phyloP scores from a whole-genome alignment of 2,888 invertebrate species.

The Nomada fabriciana region DNA sequence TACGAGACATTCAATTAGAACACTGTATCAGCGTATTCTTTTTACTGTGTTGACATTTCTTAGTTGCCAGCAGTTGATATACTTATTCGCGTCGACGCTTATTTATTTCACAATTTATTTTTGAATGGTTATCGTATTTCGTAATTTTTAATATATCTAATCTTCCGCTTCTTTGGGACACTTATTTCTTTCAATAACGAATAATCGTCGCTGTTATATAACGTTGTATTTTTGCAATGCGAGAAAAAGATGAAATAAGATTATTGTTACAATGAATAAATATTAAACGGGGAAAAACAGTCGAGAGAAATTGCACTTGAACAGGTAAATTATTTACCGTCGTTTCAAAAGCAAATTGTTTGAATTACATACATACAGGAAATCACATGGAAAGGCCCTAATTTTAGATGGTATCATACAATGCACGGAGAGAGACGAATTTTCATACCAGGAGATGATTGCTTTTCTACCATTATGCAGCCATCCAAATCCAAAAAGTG shows the following conservation, averaged over 20 bases:
- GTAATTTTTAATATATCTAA: slow-evolving; percentile 2
- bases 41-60: neutral
- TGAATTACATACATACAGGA: slow-evolving; percentile 84
- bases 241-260: neutral
- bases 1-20: neutral
- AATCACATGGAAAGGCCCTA: slow-evolving; percentile 93
- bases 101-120: neutral
- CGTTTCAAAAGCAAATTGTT: slow-evolving; percentile 20
- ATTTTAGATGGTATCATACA: slow-evolving; percentile 98
- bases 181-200: too few species aligned
- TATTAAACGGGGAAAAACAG: neutral
- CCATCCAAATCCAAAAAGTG: slow-evolving; percentile 95
- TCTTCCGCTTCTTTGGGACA: neutral
- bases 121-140: neutral
- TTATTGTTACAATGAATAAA: neutral
- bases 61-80: neutral
- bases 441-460: slow-evolving; percentile 99
- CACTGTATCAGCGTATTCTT: neutral
- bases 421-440: slow-evolving; percentile 98
- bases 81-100: neutral
- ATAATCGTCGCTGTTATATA: too few species aligned
- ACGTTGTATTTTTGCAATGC: too few species aligned
- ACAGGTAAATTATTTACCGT: neutral
- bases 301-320: neutral
- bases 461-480: slow-evolving; percentile 96